Base-by-base conservation (phyloP, 2,888 invertebrate genomes). In the Dyspetes luteomarginatus region DNA sequence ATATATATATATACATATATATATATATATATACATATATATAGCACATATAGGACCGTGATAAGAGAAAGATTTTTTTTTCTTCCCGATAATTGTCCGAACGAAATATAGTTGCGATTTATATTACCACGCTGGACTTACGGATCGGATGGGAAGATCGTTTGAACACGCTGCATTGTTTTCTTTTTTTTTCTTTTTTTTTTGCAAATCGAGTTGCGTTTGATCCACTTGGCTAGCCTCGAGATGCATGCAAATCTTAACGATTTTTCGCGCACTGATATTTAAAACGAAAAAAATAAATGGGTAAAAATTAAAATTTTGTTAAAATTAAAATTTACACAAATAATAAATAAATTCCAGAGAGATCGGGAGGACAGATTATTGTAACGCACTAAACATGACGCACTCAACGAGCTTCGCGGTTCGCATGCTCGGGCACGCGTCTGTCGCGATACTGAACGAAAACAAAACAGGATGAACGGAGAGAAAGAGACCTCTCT, bases 81-180 rank as follows among this genome's bases (percentile, higher is more conserved):
- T n/a, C n/a, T n/a, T n/a, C n/a, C n/a, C n/a, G n/a, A n/a, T n/a
- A n/a, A n/a, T n/a, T n/a, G n/a, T n/a, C n/a, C n/a, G n/a, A n/a
- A n/a, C n/a, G n/a, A n/a, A n/a, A n/a, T 7, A 0, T 9, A 1
- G 9, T 36, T 36, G 12, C 36, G 36, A 36, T 36, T 17, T 15
- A 48, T 48, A 15, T 48, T 48, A 28, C 56, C 43, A 17, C 17
- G 3, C 43, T 67, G 2, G 17, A 85, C 86, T 87, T 82, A 85
- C 86, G 75, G 62, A 60, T 86, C 82, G 48, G 82, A 81, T 50
- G 65, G 58, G 55, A 74, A 64, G 64, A 80, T 78, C 22, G 73
- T 78, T 62, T 72, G 80, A 1, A 74, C 52, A n/a, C 78, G 71
- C 41, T 82, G 83, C 84, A 84, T 84, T n/a, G n/a, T n/a, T n/a